Evolutionary conservation across 2,797 vertebrate species (phyloP).

Genomic region (Pagetopsis macropterus): DNA sequence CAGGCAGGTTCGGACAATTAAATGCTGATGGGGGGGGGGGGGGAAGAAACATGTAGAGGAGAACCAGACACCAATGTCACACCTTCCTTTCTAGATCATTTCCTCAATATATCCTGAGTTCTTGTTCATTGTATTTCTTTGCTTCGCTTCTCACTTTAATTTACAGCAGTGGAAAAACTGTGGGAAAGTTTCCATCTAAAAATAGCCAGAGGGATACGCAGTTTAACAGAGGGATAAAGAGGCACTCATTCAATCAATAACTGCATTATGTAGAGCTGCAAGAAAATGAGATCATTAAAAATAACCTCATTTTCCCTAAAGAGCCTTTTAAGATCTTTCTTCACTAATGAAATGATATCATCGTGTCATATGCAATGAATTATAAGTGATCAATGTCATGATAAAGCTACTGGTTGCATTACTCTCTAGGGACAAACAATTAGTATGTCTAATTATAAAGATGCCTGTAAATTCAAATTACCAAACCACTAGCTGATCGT

Average conservation of each 20-base stretch:
- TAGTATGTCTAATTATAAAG: no score
- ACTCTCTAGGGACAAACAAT: not conserved
- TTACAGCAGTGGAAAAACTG: not conserved
- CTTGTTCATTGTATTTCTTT: not conserved
- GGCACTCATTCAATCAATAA: constrained; percentile 26
- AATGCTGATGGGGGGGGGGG: not conserved
- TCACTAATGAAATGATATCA: constrained; percentile 5
- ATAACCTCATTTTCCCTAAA: constrained; percentile 17
- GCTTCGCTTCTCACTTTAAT: not conserved
- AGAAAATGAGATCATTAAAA: not conserved
- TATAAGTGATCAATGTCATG: not conserved
- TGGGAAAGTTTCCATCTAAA: not conserved
- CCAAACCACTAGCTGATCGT: not conserved
- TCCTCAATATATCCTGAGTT: not conserved
- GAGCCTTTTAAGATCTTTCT: constrained; percentile 22
- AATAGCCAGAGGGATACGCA: not conserved
- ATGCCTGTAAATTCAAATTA: not conserved
- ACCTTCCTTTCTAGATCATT: not conserved
- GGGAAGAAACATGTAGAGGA: not conserved
- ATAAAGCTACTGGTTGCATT: not conserved
- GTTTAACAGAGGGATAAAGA: constrained; percentile 3
- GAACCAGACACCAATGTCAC: not conserved
- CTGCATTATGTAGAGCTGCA: constrained; percentile 2
- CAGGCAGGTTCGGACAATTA: not conserved
- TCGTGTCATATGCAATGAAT: constrained; percentile 4